Evolutionary conservation across 2,888 invertebrate species (phyloP), one percentile per base, ranked within the genome.

Genomic region (Listrodromus nycthemerus): DNA sequence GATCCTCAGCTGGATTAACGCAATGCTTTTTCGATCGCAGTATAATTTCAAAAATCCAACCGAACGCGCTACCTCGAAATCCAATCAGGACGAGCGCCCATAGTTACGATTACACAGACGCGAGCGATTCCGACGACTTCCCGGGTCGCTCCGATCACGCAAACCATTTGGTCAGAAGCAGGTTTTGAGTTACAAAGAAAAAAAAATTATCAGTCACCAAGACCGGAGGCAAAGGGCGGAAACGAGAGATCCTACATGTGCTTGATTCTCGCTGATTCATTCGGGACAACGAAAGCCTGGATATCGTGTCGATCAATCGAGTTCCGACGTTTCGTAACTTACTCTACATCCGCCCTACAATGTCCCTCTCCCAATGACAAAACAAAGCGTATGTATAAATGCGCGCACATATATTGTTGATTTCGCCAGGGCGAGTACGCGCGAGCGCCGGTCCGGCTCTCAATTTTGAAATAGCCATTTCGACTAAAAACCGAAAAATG

Each of bases 391-490:
- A 19, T 8, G 27, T 19, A 45, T 48, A n/a, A 4, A 24, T 10
- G 48, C 33, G 21, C 45, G 10, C 8, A 27, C 61, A 45, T 33
- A 6, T 79, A 77, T 82, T 52, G 71, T 82, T 85, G 73, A 87
- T 92, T 92, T 84, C 83, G 82, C 89, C 92, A 90, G 92, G 93
- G 92, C 90, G 90, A 91, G 88, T 88, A 90, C 90, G 90, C 91
- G 93, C 93, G 92, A 93, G 93, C 92, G 91, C 91, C 92, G 92
- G 92, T 94, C 94, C 94, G 94, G 95, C 95, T 96, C 95, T 96
- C 96, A 96, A 95, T 92, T 94, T 94, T 95, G 95, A 95, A 96
- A 96, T 96, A 96, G 96, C 95, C 96, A 96, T 93, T 93, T 93
- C 93, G 93, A 93, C 90, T 91, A 91, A 90, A 80, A 93, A 92